phyloP scores from a whole-genome alignment of 2,797 vertebrate genomes.

The Sphenopsis melanotis region DNA sequence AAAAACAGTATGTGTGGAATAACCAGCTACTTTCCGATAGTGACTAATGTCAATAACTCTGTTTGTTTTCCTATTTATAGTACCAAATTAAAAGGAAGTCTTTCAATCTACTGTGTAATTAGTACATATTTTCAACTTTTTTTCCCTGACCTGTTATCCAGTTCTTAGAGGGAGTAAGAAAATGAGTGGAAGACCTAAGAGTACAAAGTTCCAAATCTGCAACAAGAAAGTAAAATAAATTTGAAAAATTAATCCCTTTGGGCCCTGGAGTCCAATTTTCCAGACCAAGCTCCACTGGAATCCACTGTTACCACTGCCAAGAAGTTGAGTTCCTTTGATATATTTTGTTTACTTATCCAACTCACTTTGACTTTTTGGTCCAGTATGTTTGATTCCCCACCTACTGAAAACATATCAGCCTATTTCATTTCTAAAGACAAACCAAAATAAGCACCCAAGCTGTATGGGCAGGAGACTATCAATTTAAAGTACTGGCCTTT shows the following conservation, averaged over 20 bases:
- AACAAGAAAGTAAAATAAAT: slow-evolving; percentile 51
- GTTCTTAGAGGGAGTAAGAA: not conserved
- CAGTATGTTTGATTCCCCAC: not conserved
- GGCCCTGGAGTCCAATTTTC: slow-evolving; percentile 16
- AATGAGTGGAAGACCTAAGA: not conserved
- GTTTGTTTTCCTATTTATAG: not conserved
- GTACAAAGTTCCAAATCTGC: not conserved
- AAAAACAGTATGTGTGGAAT: not conserved
- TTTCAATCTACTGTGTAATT: slow-evolving; percentile 3
- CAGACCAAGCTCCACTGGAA: slow-evolving; percentile 27
- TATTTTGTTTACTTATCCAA: slow-evolving; percentile 24
- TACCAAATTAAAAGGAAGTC: not conserved
- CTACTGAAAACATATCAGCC: slow-evolving; percentile 5
- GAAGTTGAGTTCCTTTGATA: slow-evolving; percentile 1
- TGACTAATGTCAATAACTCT: not conserved
- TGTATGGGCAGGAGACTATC: not conserved
- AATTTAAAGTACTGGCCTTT: not conserved
- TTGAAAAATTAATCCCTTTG: slow-evolving; percentile 54
- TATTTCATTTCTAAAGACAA: slow-evolving; percentile 12
- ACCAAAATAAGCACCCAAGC: not conserved
- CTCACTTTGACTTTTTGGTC: slow-evolving; percentile 18
- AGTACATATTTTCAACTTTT: not conserved
- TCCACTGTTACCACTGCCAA: slow-evolving; percentile 11
- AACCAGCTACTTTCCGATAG: not conserved
- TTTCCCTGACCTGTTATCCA: not conserved